Conservation (phyloP, 2,797 vertebrate genomes). For the Monodelphis domestica region DNA sequence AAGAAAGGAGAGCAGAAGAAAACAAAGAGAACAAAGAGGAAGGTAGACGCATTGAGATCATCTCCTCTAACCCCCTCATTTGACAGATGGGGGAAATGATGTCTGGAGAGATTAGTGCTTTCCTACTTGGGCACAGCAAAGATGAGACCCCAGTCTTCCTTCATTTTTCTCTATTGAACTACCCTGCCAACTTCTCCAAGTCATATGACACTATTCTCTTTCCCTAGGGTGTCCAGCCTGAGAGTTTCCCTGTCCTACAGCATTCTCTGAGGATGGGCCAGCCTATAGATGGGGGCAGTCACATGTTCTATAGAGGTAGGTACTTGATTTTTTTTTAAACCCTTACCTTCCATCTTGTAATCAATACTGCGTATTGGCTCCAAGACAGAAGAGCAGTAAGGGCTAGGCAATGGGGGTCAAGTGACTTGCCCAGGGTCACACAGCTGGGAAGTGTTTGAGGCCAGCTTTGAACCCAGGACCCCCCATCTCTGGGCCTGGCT, state of each 20-base stretch:
- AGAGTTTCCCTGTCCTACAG: conserved; percentile 89
- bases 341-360: too few relatives aligned
- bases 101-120: background rate
- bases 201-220: background rate
- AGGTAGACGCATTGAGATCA: background rate
- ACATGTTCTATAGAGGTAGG: conserved; percentile 91
- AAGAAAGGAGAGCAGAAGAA: background rate
- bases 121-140: background rate
- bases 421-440: too few relatives aligned
- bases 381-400: too few relatives aligned
- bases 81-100: background rate
- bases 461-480: too few relatives aligned
- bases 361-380: too few relatives aligned
- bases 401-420: too few relatives aligned
- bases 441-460: too few relatives aligned
- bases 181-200: background rate
- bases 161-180: background rate
- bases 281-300: conserved; percentile 86
- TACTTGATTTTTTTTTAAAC: too few relatives aligned
- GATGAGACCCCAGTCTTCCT: background rate
- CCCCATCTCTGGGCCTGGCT: too few relatives aligned
- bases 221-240: conserved; percentile 91
- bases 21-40: background rate
- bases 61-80: background rate
- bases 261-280: conserved; percentile 89